Conservation (phyloP, 1,140 invertebrate genomes). For the Drosophila ogumai region DNA sequence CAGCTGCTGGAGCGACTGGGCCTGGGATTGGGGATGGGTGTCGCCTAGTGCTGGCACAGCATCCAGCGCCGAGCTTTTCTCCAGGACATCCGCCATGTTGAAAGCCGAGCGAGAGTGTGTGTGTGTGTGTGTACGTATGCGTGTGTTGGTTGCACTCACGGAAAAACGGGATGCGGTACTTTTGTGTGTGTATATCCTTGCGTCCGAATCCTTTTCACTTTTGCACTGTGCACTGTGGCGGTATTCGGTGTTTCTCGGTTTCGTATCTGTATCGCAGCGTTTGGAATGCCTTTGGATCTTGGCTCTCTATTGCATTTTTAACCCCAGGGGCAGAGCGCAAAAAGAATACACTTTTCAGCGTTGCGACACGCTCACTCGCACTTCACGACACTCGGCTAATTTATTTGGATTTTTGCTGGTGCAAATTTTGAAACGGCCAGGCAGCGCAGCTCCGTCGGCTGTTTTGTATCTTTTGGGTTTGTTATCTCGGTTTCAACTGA, state of each 20-base stretch:
- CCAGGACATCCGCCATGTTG: slow-evolving; percentile 84
- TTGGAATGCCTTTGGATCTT: slow-evolving; percentile 34
- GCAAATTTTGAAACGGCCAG: slow-evolving; percentile 33
- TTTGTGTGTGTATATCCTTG: slow-evolving; percentile 54
- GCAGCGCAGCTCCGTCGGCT: slow-evolving; percentile 43
- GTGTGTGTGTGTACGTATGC: slow-evolving; percentile 23
- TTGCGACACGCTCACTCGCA: slow-evolving; percentile 15
- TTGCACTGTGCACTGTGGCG: slow-evolving; percentile 26
- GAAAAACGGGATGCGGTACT: slow-evolving; percentile 50
- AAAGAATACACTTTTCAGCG: slow-evolving; percentile 6
- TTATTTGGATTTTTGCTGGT: slow-evolving; percentile 43
- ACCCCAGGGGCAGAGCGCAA: slow-evolving; percentile 8
- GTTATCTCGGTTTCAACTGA: slow-evolving; percentile 84
- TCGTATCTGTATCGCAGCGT: slow-evolving; percentile 11
- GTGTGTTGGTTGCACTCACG: slow-evolving; percentile 54
- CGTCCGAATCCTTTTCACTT: slow-evolving; percentile 36
- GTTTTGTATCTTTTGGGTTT: slow-evolving; percentile 72
- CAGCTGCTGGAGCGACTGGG: slow-evolving; percentile 32
- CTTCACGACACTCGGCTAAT: slow-evolving; percentile 51
- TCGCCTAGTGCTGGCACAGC: slow-evolving; percentile 62
- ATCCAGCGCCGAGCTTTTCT: slow-evolving; percentile 83
- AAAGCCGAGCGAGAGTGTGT: slow-evolving; percentile 60
- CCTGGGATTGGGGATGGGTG: slow-evolving; percentile 35
- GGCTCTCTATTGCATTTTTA: slow-evolving; percentile 14
- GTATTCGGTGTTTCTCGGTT: slow-evolving; percentile 8